phyloP scores from a whole-genome alignment of 2,888 invertebrate species.

The Abrostola tripartita region DNA sequence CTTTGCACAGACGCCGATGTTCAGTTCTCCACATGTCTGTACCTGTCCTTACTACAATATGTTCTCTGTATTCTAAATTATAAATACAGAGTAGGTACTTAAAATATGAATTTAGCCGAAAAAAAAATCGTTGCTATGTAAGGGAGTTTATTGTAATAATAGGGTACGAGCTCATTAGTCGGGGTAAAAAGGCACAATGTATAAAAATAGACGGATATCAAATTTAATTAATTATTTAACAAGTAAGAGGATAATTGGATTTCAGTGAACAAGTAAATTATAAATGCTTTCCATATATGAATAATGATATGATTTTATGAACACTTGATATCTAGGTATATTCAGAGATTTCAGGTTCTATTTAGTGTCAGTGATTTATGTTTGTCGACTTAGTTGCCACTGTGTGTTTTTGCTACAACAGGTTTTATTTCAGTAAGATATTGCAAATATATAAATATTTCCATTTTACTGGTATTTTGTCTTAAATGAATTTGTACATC shows the following conservation, averaged over 20 bases:
- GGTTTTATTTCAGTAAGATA: too few species aligned
- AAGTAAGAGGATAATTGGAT: slow-evolving; percentile 1
- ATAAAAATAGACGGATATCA: neutral
- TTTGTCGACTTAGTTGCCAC: too few species aligned
- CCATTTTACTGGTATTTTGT: neutral
- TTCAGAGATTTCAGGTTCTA: too few species aligned
- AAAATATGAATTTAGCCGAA: neutral
- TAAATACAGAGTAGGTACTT: too few species aligned
- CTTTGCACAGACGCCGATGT: slow-evolving; percentile 2
- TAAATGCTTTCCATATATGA: neutral
- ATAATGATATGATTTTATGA: too few species aligned
- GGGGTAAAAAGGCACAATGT: neutral
- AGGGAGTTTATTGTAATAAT: neutral
- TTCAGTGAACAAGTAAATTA: slow-evolving; percentile 1
- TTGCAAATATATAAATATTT: neutral
- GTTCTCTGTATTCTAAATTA: too few species aligned
- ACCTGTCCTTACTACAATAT: too few species aligned
- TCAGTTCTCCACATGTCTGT: too few species aligned
- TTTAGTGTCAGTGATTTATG: too few species aligned
- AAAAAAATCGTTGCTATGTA: neutral
- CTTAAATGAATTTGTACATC: neutral
- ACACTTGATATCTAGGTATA: too few species aligned
- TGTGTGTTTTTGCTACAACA: too few species aligned
- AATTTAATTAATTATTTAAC: slow-evolving; percentile 1
- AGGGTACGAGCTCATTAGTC: neutral